A percentile compares a stretch with the other conserved stretches of the same genome.
These are phyloP conservation scores for Ambastaia sidthimunki DNA, from an alignment of 2,797 vertebrate species.

Conservation along the genomic window DNA sequence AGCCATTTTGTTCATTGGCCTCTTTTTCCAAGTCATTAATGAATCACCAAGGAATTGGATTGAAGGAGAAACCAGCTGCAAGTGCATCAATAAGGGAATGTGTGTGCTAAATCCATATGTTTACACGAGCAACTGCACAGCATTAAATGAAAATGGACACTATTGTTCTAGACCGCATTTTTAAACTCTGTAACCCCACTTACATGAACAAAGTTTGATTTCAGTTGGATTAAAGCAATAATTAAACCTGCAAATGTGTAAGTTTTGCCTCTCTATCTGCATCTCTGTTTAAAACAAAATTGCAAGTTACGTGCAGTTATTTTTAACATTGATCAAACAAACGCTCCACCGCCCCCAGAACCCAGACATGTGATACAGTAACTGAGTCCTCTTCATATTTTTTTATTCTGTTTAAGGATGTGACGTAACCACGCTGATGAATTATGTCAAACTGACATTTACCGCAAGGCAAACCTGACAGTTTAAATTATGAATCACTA, in stretches of 20 bases:
- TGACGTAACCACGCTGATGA: no score
- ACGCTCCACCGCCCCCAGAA: no score
- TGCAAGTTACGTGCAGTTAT: no score
- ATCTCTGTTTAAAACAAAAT: no score
- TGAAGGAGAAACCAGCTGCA: slow-evolving; percentile 27
- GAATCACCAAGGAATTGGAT: slow-evolving; percentile 59
- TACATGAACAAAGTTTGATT: background rate
- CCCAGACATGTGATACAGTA: no score
- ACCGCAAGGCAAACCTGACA: no score
- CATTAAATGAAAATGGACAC: slow-evolving; percentile 19
- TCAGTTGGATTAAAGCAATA: background rate
- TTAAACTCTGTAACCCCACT: background rate
- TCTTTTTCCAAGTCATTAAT: slow-evolving; percentile 56
- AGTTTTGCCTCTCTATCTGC: no score
- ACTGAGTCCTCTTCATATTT: no score
- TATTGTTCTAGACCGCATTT: background rate
- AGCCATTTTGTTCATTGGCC: slow-evolving; percentile 57
- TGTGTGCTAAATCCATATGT: slow-evolving; percentile 56
- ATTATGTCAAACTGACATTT: no score
- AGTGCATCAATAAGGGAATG: slow-evolving; percentile 43
- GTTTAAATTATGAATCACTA: no score
- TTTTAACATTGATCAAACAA: no score
- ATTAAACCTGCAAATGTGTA: background rate
- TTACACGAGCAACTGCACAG: slow-evolving; percentile 4
- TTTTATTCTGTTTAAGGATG: no score